Evolutionary conservation across 1,140 invertebrate species (phyloP).

Genomic region (Caenorhabditis brenneri): DNA sequence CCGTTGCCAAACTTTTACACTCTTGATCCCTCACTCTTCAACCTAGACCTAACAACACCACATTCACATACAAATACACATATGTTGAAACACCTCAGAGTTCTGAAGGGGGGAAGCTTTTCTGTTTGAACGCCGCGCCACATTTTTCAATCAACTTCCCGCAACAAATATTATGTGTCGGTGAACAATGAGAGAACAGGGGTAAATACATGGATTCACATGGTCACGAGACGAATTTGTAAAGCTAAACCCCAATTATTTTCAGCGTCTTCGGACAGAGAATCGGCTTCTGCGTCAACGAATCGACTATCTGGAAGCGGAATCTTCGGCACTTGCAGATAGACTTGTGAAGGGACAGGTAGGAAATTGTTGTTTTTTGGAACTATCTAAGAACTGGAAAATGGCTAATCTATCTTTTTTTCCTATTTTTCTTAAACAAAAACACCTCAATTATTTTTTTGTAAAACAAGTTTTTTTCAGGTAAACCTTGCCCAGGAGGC

Average conservation of each 20-base stretch:
- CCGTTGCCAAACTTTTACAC: not conserved
- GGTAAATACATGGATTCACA: not conserved
- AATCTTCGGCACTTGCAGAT: conserved; percentile 79
- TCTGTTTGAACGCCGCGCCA: conserved; percentile 34
- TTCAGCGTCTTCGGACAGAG: conserved; percentile 87
- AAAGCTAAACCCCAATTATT: not conserved
- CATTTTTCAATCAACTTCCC: conserved; percentile 25
- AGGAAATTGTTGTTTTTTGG: not conserved
- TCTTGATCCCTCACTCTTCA: not conserved
- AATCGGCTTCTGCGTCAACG: conserved; percentile 89
- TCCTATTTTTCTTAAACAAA: not conserved
- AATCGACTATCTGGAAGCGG: conserved; percentile 86
- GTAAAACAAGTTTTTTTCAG: conserved; percentile 30
- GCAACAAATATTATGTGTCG: conserved; percentile 6
- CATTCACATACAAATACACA: conserved; percentile 34
- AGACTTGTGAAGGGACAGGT: conserved; percentile 93
- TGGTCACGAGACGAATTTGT: not conserved
- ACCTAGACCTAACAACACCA: not conserved
- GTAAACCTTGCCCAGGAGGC: conserved; percentile 83
- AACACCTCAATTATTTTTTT: not conserved
- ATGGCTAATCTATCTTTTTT: not conserved
- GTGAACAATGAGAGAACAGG: conserved; percentile 23
- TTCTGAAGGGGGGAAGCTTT: not conserved
- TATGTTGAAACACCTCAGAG: conserved; percentile 12
- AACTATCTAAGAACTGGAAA: no score